Base-by-base conservation (phyloP, 35 echinoderm and acorn worm genomes). In the Apostichopus californicus region DNA sequence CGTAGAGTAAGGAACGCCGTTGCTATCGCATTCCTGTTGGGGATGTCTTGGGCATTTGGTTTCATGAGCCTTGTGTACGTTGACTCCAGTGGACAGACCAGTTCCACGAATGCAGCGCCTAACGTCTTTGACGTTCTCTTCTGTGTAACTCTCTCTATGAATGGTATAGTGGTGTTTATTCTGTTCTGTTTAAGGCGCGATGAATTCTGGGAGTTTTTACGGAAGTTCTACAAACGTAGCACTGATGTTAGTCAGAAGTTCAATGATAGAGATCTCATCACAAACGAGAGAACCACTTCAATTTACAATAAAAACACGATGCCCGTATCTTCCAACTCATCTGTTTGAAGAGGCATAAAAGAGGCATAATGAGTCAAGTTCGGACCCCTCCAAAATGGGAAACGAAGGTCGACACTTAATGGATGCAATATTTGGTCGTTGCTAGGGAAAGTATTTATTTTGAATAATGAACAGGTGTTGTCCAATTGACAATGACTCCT, bases 21-120 rank as follows among this genome's bases (percentile, higher is more conserved):
- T 3, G 86, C 86, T 13, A 89, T 89, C 18, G 86, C 86, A 9
- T 72, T 18, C 20, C 63, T 89, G 22, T 66, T 89, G 61, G 86
- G 86, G 0, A 89, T 89, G 86, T 89, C 86, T 7, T 89, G 86
- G 86, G 86, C 63, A 20, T 89, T 89, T 55, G 86, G 86, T 3
- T 89, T 89, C 63, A 89, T 89, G 21, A 89, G 86, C 64, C 63
- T 89, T 9, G 63, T 89, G 57, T 89, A 89, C 63, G 86, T 89
- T 4, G 68, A 89, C 26, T 8, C 58, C 8, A 72, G 17, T 14
- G 86, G 86, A 58, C 55, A 59, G 6, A 85, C 28, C 2, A 89
- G 28, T 18, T 28, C 61, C 46, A 89, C 86, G 7, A n/a, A 68
- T 11, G 60, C n/a, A 57, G 55, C 55, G 7, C 81, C 81, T 11